These are phyloP conservation scores for Toxotes lorentzi DNA, from an alignment of 2,797 vertebrate genomes.

Conservation along the genomic window DNA sequence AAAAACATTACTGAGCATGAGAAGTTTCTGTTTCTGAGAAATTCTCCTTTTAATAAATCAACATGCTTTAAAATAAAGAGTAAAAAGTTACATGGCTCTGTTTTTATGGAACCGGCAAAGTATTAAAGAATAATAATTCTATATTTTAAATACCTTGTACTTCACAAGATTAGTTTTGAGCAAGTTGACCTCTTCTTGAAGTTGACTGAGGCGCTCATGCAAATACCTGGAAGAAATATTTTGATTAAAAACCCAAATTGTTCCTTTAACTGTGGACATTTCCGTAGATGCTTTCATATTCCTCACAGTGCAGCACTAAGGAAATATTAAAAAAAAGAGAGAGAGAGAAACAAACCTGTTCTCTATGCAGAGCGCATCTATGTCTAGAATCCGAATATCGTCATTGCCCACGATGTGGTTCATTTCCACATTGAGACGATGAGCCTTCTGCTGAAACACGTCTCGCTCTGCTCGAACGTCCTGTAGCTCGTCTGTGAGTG, in stretches of 20 bases:
- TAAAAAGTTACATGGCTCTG: too few species aligned
- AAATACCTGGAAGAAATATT: constrained; percentile 89
- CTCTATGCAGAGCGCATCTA: constrained; percentile 98
- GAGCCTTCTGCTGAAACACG: constrained; percentile 95
- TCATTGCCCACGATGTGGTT: constrained; percentile 94
- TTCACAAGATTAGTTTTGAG: constrained; percentile 95
- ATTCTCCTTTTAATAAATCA: background rate
- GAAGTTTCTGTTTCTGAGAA: background rate
- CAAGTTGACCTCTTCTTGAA: constrained; percentile 94
- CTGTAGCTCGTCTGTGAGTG: constrained; percentile 92
- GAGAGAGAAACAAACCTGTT: constrained; percentile 87
- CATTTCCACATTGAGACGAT: constrained; percentile 95
- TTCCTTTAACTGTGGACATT: background rate
- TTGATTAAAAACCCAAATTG: background rate
- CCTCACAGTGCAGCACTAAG: background rate
- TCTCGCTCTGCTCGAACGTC: constrained; percentile 93
- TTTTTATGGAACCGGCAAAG: background rate
- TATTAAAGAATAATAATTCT: background rate
- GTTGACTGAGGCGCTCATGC: constrained; percentile 93
- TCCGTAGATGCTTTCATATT: background rate
- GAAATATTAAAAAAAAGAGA: background rate
- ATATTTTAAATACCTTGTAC: constrained; percentile 90
- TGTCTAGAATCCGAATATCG: constrained; percentile 91
- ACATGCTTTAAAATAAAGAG: background rate
- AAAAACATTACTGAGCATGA: background rate